Conservation (phyloP, 2,113 vertebrate genomes). For the Nanorana parkeri region DNA sequence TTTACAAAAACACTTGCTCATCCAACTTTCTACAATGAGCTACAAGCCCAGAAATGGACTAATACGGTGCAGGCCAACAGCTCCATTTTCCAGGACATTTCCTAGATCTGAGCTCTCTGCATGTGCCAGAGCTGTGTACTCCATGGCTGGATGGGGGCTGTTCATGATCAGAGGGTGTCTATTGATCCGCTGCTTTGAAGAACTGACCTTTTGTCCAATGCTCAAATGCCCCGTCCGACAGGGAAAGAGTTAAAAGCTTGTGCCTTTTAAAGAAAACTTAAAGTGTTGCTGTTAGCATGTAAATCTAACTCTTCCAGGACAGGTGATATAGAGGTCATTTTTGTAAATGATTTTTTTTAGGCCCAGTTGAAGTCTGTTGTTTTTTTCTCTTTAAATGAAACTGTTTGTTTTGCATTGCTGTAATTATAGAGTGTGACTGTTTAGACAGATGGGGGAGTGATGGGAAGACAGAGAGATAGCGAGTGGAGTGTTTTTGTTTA, state of each 20-base stretch:
- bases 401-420: background rate
- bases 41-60: conserved; percentile 76
- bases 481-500: background rate
- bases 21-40: conserved; percentile 84
- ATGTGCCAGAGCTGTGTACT: conserved; percentile 59
- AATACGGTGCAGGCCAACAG: conserved; percentile 77
- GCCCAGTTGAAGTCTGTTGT: background rate
- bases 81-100: conserved; percentile 87
- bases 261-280: background rate
- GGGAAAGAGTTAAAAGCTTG: conserved; percentile 70
- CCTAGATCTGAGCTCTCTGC: conserved; percentile 73
- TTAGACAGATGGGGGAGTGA: no score
- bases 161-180: conserved; percentile 79
- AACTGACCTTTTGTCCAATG: conserved; percentile 64
- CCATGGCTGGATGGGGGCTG: conserved; percentile 81
- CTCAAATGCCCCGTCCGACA: conserved; percentile 58
- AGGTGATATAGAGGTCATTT: background rate
- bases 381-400: background rate
- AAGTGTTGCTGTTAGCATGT: background rate
- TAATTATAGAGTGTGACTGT: no score
- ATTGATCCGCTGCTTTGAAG: conserved; percentile 43
- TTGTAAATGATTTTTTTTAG: no score
- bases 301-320: background rate
- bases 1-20: conserved; percentile 79
- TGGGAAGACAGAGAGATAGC: no score